A percentile compares a stretch with the other conserved stretches of the same genome.
phyloP scores from a whole-genome alignment of 2,888 invertebrate species.

The Gastracanthus pulcherrimus region DNA sequence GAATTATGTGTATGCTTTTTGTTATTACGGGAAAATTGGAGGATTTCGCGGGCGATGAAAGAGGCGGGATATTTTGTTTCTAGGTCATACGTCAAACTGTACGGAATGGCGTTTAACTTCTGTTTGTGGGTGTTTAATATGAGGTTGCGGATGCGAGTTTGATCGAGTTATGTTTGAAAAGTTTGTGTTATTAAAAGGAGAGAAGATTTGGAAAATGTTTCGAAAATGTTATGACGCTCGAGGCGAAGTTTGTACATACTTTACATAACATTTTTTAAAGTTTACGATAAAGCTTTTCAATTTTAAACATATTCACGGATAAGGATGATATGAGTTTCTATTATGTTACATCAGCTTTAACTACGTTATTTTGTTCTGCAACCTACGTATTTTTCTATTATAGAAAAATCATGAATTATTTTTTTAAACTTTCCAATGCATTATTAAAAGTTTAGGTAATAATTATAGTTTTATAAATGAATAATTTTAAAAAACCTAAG shows the following conservation, averaged over 20 bases:
- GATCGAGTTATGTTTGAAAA: neutral
- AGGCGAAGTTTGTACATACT: no score
- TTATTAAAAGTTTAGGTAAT: neutral
- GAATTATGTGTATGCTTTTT: neutral
- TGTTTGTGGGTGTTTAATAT: neutral
- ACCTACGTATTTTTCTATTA: neutral
- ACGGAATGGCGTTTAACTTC: neutral
- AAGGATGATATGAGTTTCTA: neutral
- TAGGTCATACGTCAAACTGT: conserved; percentile 1
- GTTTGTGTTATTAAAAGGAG: neutral
- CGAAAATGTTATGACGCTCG: no score
- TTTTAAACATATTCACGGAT: neutral
- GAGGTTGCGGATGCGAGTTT: neutral
- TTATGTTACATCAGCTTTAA: neutral
- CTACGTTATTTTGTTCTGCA: neutral
- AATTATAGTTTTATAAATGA: neutral
- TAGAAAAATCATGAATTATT: neutral
- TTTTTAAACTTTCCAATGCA: neutral
- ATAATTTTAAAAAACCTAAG: neutral
- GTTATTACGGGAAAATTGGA: neutral
- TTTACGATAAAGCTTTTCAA: neutral
- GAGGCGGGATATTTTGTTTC: neutral
- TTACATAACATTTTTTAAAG: no score
- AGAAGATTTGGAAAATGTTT: no score
- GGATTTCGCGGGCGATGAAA: neutral